Conservation (phyloP, 2,113 vertebrate genomes). For the Regulus satrapa region DNA sequence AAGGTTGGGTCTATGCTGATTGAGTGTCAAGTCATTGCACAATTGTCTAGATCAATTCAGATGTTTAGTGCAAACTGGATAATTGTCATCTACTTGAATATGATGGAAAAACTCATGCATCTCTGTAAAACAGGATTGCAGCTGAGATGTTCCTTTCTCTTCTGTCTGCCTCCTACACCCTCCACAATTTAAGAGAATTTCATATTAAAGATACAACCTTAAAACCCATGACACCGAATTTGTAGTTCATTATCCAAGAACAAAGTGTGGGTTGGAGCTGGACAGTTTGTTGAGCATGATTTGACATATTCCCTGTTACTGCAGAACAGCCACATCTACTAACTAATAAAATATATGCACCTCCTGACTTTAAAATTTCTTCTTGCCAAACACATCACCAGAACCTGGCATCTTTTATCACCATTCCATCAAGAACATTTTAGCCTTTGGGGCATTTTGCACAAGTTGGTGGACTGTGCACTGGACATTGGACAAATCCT, state of each 20-base stretch:
- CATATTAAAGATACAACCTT: neutral
- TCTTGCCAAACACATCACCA: neutral
- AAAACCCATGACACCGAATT: neutral
- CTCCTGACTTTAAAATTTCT: neutral
- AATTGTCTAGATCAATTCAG: neutral
- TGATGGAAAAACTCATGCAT: neutral
- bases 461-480: neutral
- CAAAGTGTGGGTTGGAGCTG: neutral
- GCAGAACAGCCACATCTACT: neutral
- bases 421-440: neutral
- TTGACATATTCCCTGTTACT: neutral
- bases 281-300: neutral
- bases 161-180: neutral
- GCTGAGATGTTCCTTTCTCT: neutral
- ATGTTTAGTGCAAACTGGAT: neutral
- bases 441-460: neutral
- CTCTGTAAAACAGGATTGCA: neutral
- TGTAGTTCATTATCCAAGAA: neutral
- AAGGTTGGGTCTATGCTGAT: neutral
- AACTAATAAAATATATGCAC: neutral
- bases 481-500: neutral
- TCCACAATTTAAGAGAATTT: neutral
- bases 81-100: neutral
- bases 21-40: neutral
- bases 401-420: neutral